phyloP scores from a whole-genome alignment of 2,797 vertebrate species.

The Rallus crepitans region DNA sequence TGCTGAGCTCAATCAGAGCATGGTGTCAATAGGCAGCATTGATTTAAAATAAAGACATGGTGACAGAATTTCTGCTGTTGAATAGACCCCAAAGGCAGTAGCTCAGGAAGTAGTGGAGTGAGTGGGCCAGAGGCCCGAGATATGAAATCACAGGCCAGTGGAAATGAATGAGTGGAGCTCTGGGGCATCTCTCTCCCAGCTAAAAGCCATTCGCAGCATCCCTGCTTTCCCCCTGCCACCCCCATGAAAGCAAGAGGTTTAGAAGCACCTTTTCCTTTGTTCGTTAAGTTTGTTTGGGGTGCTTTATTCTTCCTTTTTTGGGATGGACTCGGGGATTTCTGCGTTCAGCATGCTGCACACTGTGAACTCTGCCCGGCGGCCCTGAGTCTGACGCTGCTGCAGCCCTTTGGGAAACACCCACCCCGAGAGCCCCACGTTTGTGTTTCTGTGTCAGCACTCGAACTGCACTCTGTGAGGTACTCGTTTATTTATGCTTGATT shows the following conservation, averaged over 20 bases:
- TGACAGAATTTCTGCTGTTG: not conserved
- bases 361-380: not conserved
- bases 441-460: not conserved
- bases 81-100: not conserved
- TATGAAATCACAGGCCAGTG: not conserved
- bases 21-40: not conserved
- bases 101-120: not conserved
- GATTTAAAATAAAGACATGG: not conserved
- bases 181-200: not conserved
- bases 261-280: not conserved
- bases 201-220: not conserved
- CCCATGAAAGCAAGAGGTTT: not conserved
- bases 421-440: not conserved
- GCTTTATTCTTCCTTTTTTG: not conserved
- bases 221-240: not conserved
- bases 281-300: no score
- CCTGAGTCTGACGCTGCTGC: not conserved
- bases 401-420: not conserved
- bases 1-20: not conserved
- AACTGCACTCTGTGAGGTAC: not conserved
- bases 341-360: no score
- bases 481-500: not conserved
- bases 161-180: not conserved
- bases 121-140: not conserved
- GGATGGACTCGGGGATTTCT: not conserved